Evolutionary conservation across 2,888 invertebrate species (phyloP).

Genomic region (Peribatodes rhomboidaria): DNA sequence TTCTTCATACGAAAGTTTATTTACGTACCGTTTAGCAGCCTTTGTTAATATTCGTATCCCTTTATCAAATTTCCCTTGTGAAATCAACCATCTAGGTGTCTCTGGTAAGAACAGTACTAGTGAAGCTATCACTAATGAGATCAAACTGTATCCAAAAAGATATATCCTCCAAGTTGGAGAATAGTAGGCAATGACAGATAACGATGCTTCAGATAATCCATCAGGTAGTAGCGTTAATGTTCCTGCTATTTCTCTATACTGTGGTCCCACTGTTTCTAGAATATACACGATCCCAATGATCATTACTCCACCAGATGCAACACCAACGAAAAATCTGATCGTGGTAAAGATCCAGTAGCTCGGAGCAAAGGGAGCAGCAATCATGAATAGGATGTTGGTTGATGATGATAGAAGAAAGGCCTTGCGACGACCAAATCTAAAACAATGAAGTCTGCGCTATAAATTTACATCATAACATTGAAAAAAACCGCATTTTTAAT

Average conservation of each 20-base stretch:
- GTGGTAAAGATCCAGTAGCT: conserved; percentile 85
- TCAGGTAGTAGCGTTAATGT: conserved; percentile 60
- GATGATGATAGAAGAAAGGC: conserved; percentile 89
- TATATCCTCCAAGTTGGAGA: conserved; percentile 63
- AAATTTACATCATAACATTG: background rate
- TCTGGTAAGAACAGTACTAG: conserved; percentile 61
- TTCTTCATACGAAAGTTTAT: background rate
- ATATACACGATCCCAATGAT: conserved; percentile 79
- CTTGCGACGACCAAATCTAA: conserved; percentile 74
- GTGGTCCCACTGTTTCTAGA: conserved; percentile 87
- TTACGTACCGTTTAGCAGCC: conserved; percentile 60
- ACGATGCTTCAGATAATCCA: conserved; percentile 57
- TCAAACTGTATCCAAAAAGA: conserved; percentile 52
- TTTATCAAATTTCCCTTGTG: conserved; percentile 58
- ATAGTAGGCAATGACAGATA: conserved; percentile 64
- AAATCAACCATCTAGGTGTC: conserved; percentile 68
- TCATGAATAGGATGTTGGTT: conserved; percentile 88
- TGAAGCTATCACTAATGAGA: conserved; percentile 54
- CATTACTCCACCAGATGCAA: conserved; percentile 92
- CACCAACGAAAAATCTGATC: conserved; percentile 88
- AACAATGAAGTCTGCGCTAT: conserved; percentile 33
- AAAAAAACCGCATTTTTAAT: no score
- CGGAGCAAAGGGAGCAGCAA: conserved; percentile 88
- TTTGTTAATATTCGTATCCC: conserved; percentile 55
- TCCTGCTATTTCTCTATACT: conserved; percentile 72